Percentiles rank a stretch among this genome's conserved stretches.
Evolutionary conservation across 2,113 vertebrate species (phyloP).

Genomic region (Platycercus adscitus): DNA sequence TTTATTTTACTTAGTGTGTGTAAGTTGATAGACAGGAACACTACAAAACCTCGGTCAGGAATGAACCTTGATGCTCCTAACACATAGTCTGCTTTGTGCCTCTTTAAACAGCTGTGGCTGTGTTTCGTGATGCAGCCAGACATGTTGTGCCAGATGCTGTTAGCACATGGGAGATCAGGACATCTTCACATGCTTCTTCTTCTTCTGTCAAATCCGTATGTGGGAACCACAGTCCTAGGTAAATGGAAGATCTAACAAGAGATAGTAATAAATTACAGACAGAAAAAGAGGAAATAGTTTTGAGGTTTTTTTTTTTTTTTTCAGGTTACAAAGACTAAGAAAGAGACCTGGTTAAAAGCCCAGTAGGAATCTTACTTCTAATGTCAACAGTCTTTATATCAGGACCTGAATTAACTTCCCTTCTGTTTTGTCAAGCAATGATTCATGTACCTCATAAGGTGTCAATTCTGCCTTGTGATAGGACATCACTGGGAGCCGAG

Average conservation of each 20-base stretch:
- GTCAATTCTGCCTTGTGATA: background rate
- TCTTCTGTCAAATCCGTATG: background rate
- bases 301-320: background rate
- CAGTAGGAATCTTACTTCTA: background rate
- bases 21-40: background rate
- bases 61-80: background rate
- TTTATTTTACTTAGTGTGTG: background rate
- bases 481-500: background rate
- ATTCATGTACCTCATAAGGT: background rate
- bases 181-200: background rate
- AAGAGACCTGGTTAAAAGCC: background rate
- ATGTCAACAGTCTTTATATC: background rate
- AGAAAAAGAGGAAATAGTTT: background rate
- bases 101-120: background rate
- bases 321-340: background rate
- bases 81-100: background rate
- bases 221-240: background rate
- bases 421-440: background rate
- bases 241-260: background rate
- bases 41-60: background rate
- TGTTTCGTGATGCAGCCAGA: background rate
- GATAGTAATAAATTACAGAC: background rate
- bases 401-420: background rate
- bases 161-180: background rate
- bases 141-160: background rate